These are phyloP conservation scores for Kryphioiulus occultus DNA, from an alignment of 2,888 invertebrate species.

Conservation along the genomic window DNA sequence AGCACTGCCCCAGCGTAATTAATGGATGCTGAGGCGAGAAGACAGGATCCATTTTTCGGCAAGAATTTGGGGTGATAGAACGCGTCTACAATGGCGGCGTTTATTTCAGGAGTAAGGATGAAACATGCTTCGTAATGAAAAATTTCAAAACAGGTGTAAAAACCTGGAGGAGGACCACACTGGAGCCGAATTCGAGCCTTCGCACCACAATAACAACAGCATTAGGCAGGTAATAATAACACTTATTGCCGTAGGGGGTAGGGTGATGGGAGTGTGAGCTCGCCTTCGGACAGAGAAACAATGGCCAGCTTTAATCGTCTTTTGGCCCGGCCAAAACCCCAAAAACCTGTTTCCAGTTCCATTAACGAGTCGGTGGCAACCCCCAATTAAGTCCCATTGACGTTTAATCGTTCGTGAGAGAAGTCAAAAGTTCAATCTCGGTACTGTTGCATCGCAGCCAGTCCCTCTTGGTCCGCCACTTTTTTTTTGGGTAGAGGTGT, in stretches of 20 bases:
- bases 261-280: not conserved
- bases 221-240: not conserved
- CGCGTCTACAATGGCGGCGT: not conserved
- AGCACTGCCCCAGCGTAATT: not conserved
- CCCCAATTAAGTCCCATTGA: constrained; percentile 25
- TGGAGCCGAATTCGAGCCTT: not conserved
- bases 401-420: constrained; percentile 35
- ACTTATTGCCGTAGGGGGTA: not conserved
- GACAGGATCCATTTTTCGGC: constrained; percentile 17
- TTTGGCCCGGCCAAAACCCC: not conserved
- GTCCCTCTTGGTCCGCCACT: not conserved
- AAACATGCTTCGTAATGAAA: constrained; percentile 11
- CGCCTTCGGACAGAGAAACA: not conserved
- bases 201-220: not conserved
- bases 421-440: not conserved
- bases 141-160: not conserved
- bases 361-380: constrained; percentile 19
- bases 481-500: not conserved
- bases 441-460: not conserved
- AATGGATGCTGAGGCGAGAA: not conserved
- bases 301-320: too few relatives aligned
- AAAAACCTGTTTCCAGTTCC: constrained; percentile 4
- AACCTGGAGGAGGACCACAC: not conserved
- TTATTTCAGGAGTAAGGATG: not conserved
- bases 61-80: not conserved